Evolutionary conservation across 35 echinoderm and acorn worm genomes (phyloP).

Genomic region (Holothuria glaberrima): DNA sequence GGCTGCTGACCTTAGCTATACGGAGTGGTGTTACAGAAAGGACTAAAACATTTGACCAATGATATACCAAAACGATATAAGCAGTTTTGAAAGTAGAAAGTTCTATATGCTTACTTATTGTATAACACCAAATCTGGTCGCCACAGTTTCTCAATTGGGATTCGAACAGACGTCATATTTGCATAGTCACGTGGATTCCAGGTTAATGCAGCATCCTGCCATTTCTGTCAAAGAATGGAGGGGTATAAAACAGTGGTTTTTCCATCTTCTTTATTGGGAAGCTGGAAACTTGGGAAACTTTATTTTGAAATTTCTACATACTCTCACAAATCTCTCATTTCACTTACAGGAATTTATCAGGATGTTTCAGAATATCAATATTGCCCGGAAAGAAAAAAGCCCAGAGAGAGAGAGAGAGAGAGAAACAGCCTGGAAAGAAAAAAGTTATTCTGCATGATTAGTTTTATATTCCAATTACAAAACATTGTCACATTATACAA

Average conservation of each 20-base stretch:
- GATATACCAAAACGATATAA: too few relatives aligned
- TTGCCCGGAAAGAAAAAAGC: not conserved
- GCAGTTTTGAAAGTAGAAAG: too few relatives aligned
- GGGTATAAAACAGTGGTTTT: not conserved
- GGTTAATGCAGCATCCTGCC: constrained; percentile 70
- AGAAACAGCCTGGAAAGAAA: too few relatives aligned
- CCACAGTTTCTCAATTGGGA: constrained; percentile 78
- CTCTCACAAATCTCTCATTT: too few relatives aligned
- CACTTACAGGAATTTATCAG: too few relatives aligned
- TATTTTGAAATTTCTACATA: too few relatives aligned
- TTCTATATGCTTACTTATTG: constrained; percentile 77
- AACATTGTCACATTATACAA: not conserved
- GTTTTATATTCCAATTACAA: not conserved
- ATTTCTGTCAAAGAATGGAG: constrained; percentile 60
- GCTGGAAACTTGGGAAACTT: too few relatives aligned
- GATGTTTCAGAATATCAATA: too few relatives aligned
- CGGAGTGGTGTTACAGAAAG: too few relatives aligned
- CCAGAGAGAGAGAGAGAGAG: too few relatives aligned
- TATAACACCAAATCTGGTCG: constrained; percentile 83
- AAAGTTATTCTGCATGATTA: not conserved
- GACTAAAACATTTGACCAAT: too few relatives aligned
- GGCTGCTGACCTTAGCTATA: too few relatives aligned
- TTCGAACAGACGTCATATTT: constrained; percentile 44
- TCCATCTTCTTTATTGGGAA: not conserved
- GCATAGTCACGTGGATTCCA: constrained; percentile 87